A percentile compares a stretch with the other conserved stretches of the same genome.
Conservation (phyloP, 2,888 invertebrate genomes). For the Apamea crenata region DNA sequence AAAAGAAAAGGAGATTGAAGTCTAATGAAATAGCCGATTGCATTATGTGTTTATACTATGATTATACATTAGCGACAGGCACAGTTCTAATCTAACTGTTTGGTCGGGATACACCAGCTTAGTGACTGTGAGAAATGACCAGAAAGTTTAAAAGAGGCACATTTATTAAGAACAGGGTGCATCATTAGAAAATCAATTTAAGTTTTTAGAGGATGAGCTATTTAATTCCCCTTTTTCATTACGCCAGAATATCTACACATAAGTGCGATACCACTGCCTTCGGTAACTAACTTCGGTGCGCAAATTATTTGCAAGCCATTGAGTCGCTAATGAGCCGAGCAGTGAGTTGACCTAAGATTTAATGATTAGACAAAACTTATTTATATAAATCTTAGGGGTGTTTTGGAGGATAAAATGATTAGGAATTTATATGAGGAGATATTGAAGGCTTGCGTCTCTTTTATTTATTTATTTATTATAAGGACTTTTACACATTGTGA, state of each 20-base stretch:
- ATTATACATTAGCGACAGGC: too few species aligned
- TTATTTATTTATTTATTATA: too few species aligned
- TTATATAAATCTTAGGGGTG: conserved; percentile 37
- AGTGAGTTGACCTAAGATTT: conserved; percentile 54
- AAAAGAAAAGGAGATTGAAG: background rate
- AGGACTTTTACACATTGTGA: too few species aligned
- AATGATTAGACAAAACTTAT: conserved; percentile 42
- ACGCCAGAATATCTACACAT: background rate
- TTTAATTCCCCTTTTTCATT: background rate
- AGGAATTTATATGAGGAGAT: background rate
- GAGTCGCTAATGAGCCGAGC: conserved; percentile 54
- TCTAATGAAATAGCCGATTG: too few species aligned
- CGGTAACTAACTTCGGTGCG: conserved; percentile 44
- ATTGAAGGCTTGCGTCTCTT: background rate
- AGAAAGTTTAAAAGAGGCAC: background rate
- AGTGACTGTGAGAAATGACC: too few species aligned
- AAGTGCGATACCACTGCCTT: conserved; percentile 12
- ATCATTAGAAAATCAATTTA: background rate
- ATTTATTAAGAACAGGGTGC: background rate
- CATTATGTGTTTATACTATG: background rate
- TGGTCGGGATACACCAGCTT: too few species aligned
- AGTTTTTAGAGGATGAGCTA: background rate
- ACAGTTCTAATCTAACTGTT: too few species aligned
- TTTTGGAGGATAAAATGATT: conserved; percentile 1
- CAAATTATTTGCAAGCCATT: conserved; percentile 63